These are phyloP conservation scores for Hippocampus comes DNA, from an alignment of 2,113 vertebrate species.

Conservation along the genomic window DNA sequence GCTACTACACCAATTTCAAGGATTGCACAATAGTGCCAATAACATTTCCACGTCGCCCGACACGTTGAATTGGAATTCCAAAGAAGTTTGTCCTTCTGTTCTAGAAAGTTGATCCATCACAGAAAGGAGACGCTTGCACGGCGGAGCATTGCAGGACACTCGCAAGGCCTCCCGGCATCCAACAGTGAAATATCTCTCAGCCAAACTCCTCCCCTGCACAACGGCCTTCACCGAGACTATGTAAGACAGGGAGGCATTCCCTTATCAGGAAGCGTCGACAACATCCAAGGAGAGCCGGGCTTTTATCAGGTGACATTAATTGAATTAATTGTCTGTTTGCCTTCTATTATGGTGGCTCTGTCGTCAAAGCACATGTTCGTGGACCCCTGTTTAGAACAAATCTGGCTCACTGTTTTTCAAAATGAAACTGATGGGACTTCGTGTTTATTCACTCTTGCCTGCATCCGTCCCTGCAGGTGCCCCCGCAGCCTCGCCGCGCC, in stretches of 20 bases:
- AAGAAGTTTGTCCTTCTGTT: neutral
- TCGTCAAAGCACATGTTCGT: neutral
- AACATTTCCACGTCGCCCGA: neutral
- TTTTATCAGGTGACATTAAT: slow-evolving; percentile 81
- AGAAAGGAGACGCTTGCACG: slow-evolving; percentile 91
- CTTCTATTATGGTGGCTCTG: neutral
- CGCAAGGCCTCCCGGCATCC: slow-evolving; percentile 78
- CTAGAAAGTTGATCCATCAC: slow-evolving; percentile 94
- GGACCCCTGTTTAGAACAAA: too few relatives aligned
- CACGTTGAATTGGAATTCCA: neutral
- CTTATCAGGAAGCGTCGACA: slow-evolving; percentile 76
- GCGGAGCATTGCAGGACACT: slow-evolving; percentile 74
- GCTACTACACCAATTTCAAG: too few relatives aligned
- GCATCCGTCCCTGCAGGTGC: slow-evolving; percentile 72
- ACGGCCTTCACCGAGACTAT: slow-evolving; percentile 63
- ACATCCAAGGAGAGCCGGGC: slow-evolving; percentile 73
- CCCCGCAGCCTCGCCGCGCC: slow-evolving; percentile 79
- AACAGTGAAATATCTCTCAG: slow-evolving; percentile 87
- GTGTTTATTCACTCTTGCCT: neutral
- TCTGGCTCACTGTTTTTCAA: neutral
- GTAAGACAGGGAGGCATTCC: slow-evolving; percentile 81
- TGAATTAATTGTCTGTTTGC: neutral
- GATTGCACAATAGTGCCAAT: neutral
- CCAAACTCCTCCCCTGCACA: slow-evolving; percentile 66
- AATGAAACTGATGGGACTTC: neutral